Evolutionary conservation across 37 sponge, comb jelly and placozoan genomes (phyloP).

Genomic region (Chondrilla cf. caribensis): DNA sequence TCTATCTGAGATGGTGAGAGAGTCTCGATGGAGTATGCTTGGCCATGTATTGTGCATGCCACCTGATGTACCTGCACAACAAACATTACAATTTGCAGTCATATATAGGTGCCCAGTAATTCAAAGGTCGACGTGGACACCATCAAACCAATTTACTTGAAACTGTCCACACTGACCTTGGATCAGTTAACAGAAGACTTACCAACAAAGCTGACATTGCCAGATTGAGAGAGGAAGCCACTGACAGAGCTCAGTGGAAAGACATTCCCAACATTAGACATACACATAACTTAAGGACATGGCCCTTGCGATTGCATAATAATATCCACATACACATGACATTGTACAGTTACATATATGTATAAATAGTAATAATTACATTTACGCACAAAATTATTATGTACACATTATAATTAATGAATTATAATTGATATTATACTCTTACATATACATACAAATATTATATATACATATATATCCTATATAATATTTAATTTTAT

Average conservation of each 20-base stretch:
- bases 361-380: no score
- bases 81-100: slow-evolving; percentile 1
- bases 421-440: no score
- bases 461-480: no score
- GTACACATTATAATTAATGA: no score
- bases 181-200: not conserved
- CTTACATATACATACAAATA: no score
- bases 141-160: slow-evolving; percentile 20
- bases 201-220: not conserved
- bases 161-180: slow-evolving; percentile 3
- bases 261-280: not conserved
- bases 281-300: not conserved
- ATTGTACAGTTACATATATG: no score
- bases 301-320: no score
- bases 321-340: no score
- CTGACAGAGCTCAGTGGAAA: not conserved
- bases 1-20: slow-evolving; percentile 23
- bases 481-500: no score
- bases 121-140: slow-evolving; percentile 9
- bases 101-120: not conserved
- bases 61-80: slow-evolving; percentile 9
- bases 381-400: no score
- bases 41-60: slow-evolving; percentile 18
- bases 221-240: not conserved
- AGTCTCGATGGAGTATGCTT: slow-evolving; percentile 4